Conservation (phyloP, 2,113 vertebrate genomes). For the Ptychochromis oligacanthus region DNA sequence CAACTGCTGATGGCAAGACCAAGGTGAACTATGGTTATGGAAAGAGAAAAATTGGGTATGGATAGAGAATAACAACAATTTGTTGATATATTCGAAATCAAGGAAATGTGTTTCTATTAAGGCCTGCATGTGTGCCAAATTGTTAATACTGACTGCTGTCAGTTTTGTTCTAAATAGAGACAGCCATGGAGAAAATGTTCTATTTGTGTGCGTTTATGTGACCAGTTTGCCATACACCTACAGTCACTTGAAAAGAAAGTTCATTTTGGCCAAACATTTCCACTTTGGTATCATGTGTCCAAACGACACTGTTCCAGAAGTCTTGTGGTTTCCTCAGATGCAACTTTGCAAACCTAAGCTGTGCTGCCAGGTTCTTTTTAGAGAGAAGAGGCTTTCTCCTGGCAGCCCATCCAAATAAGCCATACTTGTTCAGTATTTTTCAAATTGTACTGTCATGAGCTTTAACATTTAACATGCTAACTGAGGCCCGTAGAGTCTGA, state of each 20-base stretch:
- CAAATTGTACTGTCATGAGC: background rate
- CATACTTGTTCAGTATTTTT: background rate
- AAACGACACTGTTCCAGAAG: background rate
- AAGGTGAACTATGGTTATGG: background rate
- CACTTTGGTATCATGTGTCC: background rate
- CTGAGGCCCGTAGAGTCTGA: background rate
- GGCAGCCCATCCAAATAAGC: background rate
- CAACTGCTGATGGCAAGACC: conserved; percentile 7
- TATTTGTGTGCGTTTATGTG: background rate
- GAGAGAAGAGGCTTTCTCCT: background rate
- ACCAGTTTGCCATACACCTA: background rate
- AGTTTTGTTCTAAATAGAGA: background rate
- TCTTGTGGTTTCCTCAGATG: background rate
- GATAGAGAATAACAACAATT: too few species aligned
- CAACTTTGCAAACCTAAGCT: background rate
- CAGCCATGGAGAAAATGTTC: background rate
- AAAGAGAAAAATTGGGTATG: background rate
- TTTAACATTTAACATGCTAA: background rate
- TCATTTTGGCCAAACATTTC: background rate
- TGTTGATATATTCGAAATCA: background rate
- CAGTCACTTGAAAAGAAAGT: too few species aligned
- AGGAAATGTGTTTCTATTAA: background rate
- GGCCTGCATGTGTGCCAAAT: background rate
- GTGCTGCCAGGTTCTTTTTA: too few species aligned
- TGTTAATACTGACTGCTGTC: background rate